Base-by-base conservation (phyloP, 2,797 vertebrate species). In the Sciurus carolinensis region DNA sequence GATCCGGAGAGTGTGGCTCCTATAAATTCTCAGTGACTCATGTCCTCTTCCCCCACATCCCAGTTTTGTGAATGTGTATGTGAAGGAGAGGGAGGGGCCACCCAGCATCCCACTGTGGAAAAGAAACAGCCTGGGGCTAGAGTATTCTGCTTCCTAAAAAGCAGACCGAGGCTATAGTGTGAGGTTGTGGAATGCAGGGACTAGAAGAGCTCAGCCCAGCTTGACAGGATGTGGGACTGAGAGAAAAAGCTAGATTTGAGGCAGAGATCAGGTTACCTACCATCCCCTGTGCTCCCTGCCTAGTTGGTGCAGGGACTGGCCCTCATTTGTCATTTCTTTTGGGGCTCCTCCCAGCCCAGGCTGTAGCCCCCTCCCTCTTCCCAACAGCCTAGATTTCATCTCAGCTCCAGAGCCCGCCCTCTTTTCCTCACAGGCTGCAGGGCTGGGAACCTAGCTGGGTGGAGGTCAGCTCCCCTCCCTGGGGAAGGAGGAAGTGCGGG, bases 231-330 rank as follows among this genome's bases (percentile, higher is more conserved):
- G 90, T 96, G 96, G 95, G 96, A 72, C 87, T 5, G 33, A 75
- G 33, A 75, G 95, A 82, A 94, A 96, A 87, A 95, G 95, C 92
- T 52, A 30, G 85, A 87, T 93, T 93, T 92, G 39, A 91, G 85
- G 67, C 84, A 2, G 87, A 94, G 97, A 97, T 97, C 96, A 52
- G 93, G 90, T 98, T 97, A 95, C 97, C 30, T 97, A 94, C 96
- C n/a, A 2, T 85, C 75, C 30, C 47, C n/a, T 83, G 95, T 57
- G 42, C 79, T 96, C 86, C 50, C 76, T 67, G 92, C 77, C 88
- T 67, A 88, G 50, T 64, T 54, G 64, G 76, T 95, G 77, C 75
- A 44, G 83, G 44, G 26, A 59, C 50, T 69, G 88, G 86, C 66
- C 86, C 86, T 97, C 73, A 57, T 95, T 96, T 77, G 91, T 81